These are phyloP conservation scores for Carapus acus DNA, from an alignment of 2,797 vertebrate genomes.

Conservation along the genomic window DNA sequence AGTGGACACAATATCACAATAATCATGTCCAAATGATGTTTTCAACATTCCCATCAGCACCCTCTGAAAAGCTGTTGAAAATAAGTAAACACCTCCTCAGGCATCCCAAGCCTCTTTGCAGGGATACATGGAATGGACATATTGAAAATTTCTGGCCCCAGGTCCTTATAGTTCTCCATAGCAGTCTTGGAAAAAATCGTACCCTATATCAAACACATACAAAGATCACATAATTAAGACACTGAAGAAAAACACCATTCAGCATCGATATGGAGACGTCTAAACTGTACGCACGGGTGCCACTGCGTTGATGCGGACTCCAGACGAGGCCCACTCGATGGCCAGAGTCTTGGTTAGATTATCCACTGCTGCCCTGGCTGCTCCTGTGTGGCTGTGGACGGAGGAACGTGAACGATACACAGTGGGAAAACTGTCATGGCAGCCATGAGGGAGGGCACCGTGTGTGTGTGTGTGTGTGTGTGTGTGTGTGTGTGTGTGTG, in stretches of 20 bases:
- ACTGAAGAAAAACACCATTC: not conserved
- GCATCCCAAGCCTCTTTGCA: slow-evolving; percentile 84
- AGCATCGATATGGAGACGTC: too few relatives aligned
- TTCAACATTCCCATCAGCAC: too few relatives aligned
- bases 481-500: not conserved
- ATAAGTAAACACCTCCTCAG: slow-evolving; percentile 81
- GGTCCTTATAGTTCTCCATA: slow-evolving; percentile 79
- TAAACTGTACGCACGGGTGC: slow-evolving; percentile 80
- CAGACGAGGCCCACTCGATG: slow-evolving; percentile 83
- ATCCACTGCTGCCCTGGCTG: slow-evolving; percentile 85
- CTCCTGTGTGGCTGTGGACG: slow-evolving; percentile 79
- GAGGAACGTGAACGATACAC: not conserved
- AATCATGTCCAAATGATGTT: too few relatives aligned
- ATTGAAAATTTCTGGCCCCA: slow-evolving; percentile 64
- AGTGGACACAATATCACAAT: not conserved
- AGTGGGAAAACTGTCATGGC: not conserved
- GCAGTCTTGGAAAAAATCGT: slow-evolving; percentile 85
- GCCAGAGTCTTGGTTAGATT: slow-evolving; percentile 87
- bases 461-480: not conserved
- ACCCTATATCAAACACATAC: slow-evolving; percentile 69
- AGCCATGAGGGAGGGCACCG: not conserved
- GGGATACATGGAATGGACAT: slow-evolving; percentile 63
- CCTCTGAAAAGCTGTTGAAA: not conserved
- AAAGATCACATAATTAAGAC: not conserved
- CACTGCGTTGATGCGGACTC: slow-evolving; percentile 84